Conservation (phyloP, 2,888 invertebrate species). For the Eurytoma californica region DNA sequence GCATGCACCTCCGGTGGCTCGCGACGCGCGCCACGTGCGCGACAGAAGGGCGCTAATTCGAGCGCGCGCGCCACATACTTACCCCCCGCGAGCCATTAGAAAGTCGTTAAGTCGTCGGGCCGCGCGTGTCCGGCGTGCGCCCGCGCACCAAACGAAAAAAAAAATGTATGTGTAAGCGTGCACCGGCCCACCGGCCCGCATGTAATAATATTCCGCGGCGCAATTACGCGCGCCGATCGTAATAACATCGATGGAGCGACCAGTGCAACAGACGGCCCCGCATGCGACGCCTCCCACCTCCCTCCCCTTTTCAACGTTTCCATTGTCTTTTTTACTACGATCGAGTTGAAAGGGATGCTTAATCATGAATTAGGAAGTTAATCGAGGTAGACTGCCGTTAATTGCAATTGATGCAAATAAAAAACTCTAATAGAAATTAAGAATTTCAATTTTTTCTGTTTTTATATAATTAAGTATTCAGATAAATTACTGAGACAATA, state of each 20-base stretch:
- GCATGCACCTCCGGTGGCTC: slow-evolving; percentile 1
- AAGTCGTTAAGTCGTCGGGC: slow-evolving; percentile 34
- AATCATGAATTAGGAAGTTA: too few species aligned
- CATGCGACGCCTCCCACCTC: slow-evolving; percentile 56
- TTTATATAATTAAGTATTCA: too few species aligned
- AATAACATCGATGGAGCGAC: background rate
- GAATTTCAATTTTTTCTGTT: too few species aligned
- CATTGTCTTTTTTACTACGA: too few species aligned
- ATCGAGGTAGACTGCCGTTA: too few species aligned
- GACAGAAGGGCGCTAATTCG: slow-evolving; percentile 34
- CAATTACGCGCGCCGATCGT: background rate
- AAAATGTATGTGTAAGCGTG: background rate
- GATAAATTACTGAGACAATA: too few species aligned
- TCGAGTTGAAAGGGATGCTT: too few species aligned
- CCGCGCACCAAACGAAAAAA: background rate
- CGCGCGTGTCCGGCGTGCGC: background rate
- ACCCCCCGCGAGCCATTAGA: slow-evolving; percentile 47
- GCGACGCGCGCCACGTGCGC: slow-evolving; percentile 28
- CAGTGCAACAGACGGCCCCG: slow-evolving; percentile 64
- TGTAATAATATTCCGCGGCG: background rate
- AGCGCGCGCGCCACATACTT: background rate
- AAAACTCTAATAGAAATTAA: too few species aligned
- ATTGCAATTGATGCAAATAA: too few species aligned
- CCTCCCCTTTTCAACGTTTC: too few species aligned
- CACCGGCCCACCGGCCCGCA: slow-evolving; percentile 18